Evolutionary conservation across 2,113 vertebrate genomes (phyloP), one percentile per base, ranked within the genome.

Genomic region (Cyprinodon tularosa): DNA sequence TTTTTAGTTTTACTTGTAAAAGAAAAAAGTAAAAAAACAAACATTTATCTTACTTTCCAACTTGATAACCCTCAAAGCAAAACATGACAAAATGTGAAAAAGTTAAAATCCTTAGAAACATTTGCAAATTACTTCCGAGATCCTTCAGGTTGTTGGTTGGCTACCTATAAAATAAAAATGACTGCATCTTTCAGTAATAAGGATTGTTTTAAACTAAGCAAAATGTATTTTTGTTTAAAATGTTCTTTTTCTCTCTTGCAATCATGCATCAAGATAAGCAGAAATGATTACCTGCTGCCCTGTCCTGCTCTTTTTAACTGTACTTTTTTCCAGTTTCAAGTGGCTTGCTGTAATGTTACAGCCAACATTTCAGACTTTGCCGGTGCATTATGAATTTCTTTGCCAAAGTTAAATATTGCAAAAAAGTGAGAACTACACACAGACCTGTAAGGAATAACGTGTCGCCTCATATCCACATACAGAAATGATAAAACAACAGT

Each of bases 271-370:
- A 59, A 40, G 68, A 80, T 81, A 38, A 88, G 45, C 67, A 71
- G 72, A 76, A 63, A 63, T 66, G 3, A 72, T 73, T 50, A 77
- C 44, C 66, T 80, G 66, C 75, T 83, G 72, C 80, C 70, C 68
- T 64, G 76, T 83, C 79, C 69, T 63, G 47, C 77, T 78, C 69
- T 86, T 85, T 62, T 72, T 68, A 74, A 83, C 75, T 53, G 12
- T 79, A 65, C 79, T 74, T 44, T 65, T 77, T 81, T 81, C 81
- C 82, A 76, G 78, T 87, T 86, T 82, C 71, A 83, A 87, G 79
- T 84, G 74, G 39, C 65, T 73, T 62, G 14, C 77, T 74, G 68
- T 77, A 57, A 76, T 48, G 36, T 82, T 65, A 37, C 38, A 66
- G 79, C 39, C 45, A 1, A 37, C 74, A 48, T 63, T 45, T 40